Base-by-base conservation (phyloP, 2,113 vertebrate genomes). In the Scolopax mira region DNA sequence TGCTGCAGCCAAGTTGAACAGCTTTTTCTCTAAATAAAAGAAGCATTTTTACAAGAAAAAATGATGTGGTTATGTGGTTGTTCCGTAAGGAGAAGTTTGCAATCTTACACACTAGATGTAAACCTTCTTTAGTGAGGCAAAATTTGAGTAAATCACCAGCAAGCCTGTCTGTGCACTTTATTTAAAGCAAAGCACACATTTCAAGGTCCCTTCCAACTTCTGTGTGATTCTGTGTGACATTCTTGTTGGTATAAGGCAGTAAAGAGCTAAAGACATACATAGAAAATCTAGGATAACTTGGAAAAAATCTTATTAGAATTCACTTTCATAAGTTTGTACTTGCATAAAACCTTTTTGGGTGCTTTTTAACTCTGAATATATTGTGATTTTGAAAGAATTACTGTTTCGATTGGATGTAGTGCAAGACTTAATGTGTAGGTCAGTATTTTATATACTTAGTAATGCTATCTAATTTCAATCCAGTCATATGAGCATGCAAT, bases 61-160 rank as follows among this genome's bases (percentile, higher is more conserved):
- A 33, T 11, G 0, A 51, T 24, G 7, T 31, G 2, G 33, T 70
- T 73, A 46, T 12, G 3, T 31, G 2, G 33, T 66, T 70, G 8
- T 30, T 81, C 25, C 87, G 9, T 66, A 57, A 79, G 27, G 21
- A 58, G 33, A 19, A 48, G 11, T 84, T 93, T 74, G 14, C 23
- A 61, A 3, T 91, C 27, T 64, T 72, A n/a, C 1, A 11, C 4
- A 4, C 17, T 91, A 49, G 11, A 41, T 91, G 21, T 77, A 70
- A 80, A 62, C n/a, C 16, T 78, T 80, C 22, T n/a, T 13, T 41
- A 37, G 60, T 57, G 66, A 64, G 52, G 31, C 15, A 67, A 13
- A 33, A 57, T 31, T 48, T 41, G 31, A 52, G 31, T 84, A 25
- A 84, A 74, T 55, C 57, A 7, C 0, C n/a, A 85, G 6, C 9